These are phyloP conservation scores for Mus minutoides DNA, from an alignment of 2,797 vertebrate species.

Conservation along the genomic window DNA sequence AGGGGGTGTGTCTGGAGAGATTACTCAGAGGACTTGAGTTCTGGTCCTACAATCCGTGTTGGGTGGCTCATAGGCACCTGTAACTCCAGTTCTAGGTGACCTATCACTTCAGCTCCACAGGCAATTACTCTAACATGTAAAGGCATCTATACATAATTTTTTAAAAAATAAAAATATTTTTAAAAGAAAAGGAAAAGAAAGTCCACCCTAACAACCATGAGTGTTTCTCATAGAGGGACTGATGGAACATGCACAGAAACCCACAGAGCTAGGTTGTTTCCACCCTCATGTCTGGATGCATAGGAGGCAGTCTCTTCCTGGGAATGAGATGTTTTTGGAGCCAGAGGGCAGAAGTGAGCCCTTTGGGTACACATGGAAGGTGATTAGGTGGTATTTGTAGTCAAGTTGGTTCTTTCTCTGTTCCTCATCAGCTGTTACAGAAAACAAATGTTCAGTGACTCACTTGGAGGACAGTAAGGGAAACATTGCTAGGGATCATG, in stretches of 20 bases:
- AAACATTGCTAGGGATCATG: neutral
- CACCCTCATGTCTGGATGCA: neutral
- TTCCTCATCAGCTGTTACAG: neutral
- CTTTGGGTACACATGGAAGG: neutral
- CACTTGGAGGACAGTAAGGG: neutral
- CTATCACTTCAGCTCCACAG: neutral
- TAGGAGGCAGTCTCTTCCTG: neutral
- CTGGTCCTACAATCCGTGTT: neutral
- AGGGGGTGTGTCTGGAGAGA: neutral
- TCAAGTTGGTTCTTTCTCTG: neutral
- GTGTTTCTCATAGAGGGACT: neutral
- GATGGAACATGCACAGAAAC: neutral
- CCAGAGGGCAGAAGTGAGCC: neutral
- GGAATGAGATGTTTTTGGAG: neutral
- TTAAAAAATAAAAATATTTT: neutral
- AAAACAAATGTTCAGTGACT: neutral
- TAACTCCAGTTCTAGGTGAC: neutral
- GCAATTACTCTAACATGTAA: neutral
- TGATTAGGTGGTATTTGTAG: neutral
- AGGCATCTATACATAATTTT: neutral
- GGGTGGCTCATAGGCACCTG: neutral
- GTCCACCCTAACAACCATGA: neutral
- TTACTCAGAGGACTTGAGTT: neutral
- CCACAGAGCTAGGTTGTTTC: no score
- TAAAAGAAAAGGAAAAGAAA: neutral